Evolutionary conservation across 2,888 invertebrate genomes (phyloP).

Genomic region (Platypus cylindrus): DNA sequence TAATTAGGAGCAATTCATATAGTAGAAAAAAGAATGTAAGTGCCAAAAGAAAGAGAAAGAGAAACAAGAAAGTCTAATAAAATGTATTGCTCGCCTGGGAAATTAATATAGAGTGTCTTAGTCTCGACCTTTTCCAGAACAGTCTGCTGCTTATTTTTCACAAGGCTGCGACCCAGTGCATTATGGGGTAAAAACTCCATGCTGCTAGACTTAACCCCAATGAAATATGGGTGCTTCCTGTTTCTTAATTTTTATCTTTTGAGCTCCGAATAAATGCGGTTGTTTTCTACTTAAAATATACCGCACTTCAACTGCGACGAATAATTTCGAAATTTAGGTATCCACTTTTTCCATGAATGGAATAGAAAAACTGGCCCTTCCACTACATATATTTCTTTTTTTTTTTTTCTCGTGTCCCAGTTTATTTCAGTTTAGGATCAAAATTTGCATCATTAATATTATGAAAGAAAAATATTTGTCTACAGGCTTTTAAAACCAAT

Average conservation of each 20-base stretch:
- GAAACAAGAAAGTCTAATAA: conserved; percentile 33
- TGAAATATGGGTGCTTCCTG: conserved; percentile 16
- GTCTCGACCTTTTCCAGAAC: conserved; percentile 35
- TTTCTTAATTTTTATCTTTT: conserved; percentile 17
- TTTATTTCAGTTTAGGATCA: too few species aligned
- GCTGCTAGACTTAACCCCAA: conserved; percentile 21
- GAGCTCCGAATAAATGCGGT: conserved; percentile 14
- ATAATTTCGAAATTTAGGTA: conserved; percentile 13
- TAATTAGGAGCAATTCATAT: conserved; percentile 32
- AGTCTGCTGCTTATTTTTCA: conserved; percentile 36
- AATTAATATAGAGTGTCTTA: conserved; percentile 40
- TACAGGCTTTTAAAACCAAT: too few species aligned
- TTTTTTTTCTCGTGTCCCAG: neutral
- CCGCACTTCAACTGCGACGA: conserved; percentile 11
- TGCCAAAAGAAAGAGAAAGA: conserved; percentile 33
- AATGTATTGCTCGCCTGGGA: conserved; percentile 38
- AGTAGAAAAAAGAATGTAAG: conserved; percentile 31
- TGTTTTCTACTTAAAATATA: conserved; percentile 12
- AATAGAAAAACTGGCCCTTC: conserved; percentile 5
- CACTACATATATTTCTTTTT: conserved; percentile 1
- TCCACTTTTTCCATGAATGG: conserved; percentile 7
- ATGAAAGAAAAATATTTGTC: too few species aligned
- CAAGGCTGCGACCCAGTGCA: conserved; percentile 33
- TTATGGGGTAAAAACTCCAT: conserved; percentile 29
- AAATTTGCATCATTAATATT: too few species aligned